Evolutionary conservation across 1,140 invertebrate genomes (phyloP), one percentile per base, ranked within the genome.

Genomic region (Polypedilum pembai): DNA sequence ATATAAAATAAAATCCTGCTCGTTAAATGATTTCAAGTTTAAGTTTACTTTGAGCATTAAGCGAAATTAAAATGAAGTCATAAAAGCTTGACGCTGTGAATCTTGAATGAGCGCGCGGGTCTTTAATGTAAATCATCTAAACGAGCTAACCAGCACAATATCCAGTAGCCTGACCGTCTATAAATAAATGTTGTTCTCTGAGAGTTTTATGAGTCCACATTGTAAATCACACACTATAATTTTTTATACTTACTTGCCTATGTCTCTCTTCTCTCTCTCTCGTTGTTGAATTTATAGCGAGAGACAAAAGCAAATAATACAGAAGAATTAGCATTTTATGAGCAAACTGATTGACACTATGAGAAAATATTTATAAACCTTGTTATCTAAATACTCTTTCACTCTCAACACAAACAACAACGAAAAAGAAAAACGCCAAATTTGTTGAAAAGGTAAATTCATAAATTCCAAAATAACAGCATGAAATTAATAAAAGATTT

Each of bases 211-310:
- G 45, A 56, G 12, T 56, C 45, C 45, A 56, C 45, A 56, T 56
- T 56, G 45, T 56, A 56, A 56, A 56, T 56, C 45, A 56, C 45
- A 56, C 45, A n/a, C 45, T n/a, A n/a, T 56, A 56, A 56, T n/a
- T 56, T n/a, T 10, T 56, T 56, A 56, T 56, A 56, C n/a, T 56
- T 56, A 56, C n/a, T 56, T 56, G 15, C 24, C 24, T 5, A 33
- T 33, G 24, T 33, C 24, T 33, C 24, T 33, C 24, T 33, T 33
- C 24, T 33, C 24, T 33, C 24, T 33, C n/a, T 33, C 24, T 33
- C 5, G 24, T 33, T 33, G 5, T 33, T 33, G 24, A 33, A 33
- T 3, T 5, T 33, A 33, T 33, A 33, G 24, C 24, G 24, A 33
- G 24, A 33, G 2, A n/a, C n/a, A n/a, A 33, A 33, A 33, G 24